Base-by-base conservation (phyloP, 2,113 vertebrate genomes). In the Lepus americanus region DNA sequence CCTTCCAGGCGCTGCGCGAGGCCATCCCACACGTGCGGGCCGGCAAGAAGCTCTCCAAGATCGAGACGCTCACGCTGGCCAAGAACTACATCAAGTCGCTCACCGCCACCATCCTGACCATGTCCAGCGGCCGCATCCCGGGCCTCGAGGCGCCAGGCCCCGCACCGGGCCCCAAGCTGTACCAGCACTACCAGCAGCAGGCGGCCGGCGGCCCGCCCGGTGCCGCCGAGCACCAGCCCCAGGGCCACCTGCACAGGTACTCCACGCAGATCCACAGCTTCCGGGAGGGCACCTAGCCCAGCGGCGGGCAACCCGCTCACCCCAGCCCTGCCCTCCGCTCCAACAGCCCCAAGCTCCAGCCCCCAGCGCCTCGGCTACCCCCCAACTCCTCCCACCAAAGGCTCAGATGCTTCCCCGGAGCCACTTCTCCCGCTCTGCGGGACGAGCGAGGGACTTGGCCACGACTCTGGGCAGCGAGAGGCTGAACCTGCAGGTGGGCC, bases 1-100 rank as follows among this genome's bases (percentile, higher is more conserved):
- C 99, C 0, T 99, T 99, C 98, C 99, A 99, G 97, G 99, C 99
- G 0, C 84, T 99, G 94, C 98, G 99, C 0, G 99, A 99, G 98
- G 99, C 99, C 96, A 99, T 99, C 97, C 99, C 99, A 0, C 99
- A 99, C 0, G 99, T 99, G 81, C 98, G 99, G 23, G 99, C 98
- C 0, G 99, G 99, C 97, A 99, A 99, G 98, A 99, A 99, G 95
- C 99, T 99, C 9, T 99, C 99, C 97, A 99, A 99, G 98, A 99
- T 99, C 7, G 99, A 99, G 98, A 99, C 99, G 0, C 99, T 99
- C 87, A 99, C 99, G 0, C 98, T 99, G 98, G 99, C 99, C 95
- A 99, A 99, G 98, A 99, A 99, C 94, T 99, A 99, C 98, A 99
- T 99, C 94, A 99, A 99, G 94, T 98, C 99, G 12, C 97, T 99